Evolutionary conservation across 2,113 vertebrate genomes (phyloP).

Genomic region (Oceanites oceanicus): DNA sequence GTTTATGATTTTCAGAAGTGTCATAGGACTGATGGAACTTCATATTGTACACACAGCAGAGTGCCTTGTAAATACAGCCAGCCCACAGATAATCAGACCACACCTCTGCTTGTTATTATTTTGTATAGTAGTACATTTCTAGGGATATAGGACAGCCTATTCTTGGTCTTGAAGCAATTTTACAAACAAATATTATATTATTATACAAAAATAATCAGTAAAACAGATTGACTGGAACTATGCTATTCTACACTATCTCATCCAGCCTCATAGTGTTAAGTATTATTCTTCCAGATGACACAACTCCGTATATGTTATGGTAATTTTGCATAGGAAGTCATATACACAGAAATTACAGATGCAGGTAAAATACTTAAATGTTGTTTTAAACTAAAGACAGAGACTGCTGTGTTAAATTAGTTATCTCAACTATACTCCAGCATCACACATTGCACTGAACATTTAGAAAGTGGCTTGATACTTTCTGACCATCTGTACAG

Average conservation of each 20-base stretch:
- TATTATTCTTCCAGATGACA: neutral
- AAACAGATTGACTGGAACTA: neutral
- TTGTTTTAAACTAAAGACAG: neutral
- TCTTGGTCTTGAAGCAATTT: neutral
- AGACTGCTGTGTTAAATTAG: neutral
- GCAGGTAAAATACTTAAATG: neutral
- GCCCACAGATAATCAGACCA: neutral
- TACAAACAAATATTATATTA: neutral
- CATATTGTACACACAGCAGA: neutral
- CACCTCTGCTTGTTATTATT: neutral
- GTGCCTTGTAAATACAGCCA: neutral
- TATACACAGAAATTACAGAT: neutral
- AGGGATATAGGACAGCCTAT: neutral
- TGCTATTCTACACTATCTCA: neutral
- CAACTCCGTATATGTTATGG: neutral
- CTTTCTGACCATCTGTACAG: neutral
- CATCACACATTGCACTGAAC: neutral
- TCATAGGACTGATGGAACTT: neutral
- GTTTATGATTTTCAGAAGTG: neutral
- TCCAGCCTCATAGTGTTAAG: neutral
- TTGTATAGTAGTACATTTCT: neutral
- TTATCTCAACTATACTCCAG: neutral
- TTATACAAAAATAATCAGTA: neutral
- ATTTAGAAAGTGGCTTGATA: neutral
- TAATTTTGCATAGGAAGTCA: neutral